These are phyloP conservation scores for Scytalopus superciliaris DNA, from an alignment of 2,113 vertebrate genomes.

Conservation along the genomic window DNA sequence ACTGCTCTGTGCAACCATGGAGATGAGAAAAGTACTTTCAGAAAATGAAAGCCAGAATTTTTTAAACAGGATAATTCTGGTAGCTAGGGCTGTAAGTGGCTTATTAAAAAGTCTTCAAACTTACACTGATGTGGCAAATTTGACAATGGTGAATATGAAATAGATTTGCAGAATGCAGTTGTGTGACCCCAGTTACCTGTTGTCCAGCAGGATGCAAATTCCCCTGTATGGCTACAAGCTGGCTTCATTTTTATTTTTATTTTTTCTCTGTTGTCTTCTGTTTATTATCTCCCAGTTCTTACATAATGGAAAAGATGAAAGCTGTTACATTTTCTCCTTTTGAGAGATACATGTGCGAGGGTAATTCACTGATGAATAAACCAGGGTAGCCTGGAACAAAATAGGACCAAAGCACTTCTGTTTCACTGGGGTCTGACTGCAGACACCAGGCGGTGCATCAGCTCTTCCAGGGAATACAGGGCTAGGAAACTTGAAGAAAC, in stretches of 20 bases:
- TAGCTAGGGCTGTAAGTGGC: not conserved
- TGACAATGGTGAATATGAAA: not conserved
- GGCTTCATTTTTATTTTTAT: not conserved
- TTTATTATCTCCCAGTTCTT: not conserved
- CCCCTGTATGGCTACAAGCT: rapidly evolving
- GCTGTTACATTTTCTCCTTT: not conserved
- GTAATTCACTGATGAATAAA: not conserved
- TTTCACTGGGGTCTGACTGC: not conserved
- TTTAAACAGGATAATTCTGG: constrained; percentile 6
- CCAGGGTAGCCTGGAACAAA: not conserved
- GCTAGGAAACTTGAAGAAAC: not conserved
- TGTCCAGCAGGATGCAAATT: not conserved
- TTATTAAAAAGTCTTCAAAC: not conserved
- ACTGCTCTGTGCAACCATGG: not conserved
- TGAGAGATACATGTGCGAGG: not conserved
- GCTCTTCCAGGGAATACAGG: not conserved
- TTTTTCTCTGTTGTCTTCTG: not conserved
- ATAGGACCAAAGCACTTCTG: not conserved
- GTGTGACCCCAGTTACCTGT: not conserved
- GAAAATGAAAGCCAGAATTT: not conserved
- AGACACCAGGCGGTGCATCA: not conserved
- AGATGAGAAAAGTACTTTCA: not conserved
- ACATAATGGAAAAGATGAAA: not conserved
- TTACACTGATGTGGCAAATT: not conserved
- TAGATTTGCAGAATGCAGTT: not conserved